These are phyloP conservation scores for Brienomyrus longianalis DNA, from an alignment of 2,113 vertebrate genomes.

Conservation along the genomic window DNA sequence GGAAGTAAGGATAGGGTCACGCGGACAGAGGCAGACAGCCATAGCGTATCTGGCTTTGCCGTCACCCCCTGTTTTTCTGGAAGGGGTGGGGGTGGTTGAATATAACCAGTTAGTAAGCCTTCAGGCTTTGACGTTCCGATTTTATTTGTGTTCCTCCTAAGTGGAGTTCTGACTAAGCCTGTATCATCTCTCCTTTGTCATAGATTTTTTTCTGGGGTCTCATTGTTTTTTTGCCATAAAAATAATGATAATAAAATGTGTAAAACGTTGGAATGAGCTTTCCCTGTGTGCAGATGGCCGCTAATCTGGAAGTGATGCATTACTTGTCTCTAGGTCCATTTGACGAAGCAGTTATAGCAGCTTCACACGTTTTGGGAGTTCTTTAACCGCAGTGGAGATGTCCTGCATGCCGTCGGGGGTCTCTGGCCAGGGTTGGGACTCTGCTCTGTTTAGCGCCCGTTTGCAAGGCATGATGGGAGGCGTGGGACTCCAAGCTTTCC, in stretches of 20 bases:
- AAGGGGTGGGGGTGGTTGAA: background rate
- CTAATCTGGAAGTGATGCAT: background rate
- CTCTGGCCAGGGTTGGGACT: background rate
- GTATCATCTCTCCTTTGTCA: background rate
- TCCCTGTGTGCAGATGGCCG: background rate
- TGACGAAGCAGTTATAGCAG: no score
- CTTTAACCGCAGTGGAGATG: background rate
- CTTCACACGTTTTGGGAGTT: background rate
- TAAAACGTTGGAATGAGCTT: background rate
- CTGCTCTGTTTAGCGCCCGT: background rate
- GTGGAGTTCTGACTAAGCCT: background rate
- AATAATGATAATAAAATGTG: background rate
- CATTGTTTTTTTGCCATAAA: background rate
- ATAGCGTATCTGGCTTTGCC: background rate
- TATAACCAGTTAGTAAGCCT: background rate
- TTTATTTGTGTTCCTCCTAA: no score
- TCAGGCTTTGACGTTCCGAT: background rate
- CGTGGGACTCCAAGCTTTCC: background rate
- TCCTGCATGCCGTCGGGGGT: background rate
- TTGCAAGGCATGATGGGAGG: background rate
- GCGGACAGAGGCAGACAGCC: background rate
- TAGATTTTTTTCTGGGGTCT: background rate
- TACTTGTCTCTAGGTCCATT: background rate
- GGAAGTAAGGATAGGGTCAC: background rate
- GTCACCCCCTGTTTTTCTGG: background rate